Percentiles rank a stretch among this genome's conserved stretches.
These are phyloP conservation scores for Phalacrocorax aristotelis DNA, from an alignment of 2,113 vertebrate species.

Conservation along the genomic window DNA sequence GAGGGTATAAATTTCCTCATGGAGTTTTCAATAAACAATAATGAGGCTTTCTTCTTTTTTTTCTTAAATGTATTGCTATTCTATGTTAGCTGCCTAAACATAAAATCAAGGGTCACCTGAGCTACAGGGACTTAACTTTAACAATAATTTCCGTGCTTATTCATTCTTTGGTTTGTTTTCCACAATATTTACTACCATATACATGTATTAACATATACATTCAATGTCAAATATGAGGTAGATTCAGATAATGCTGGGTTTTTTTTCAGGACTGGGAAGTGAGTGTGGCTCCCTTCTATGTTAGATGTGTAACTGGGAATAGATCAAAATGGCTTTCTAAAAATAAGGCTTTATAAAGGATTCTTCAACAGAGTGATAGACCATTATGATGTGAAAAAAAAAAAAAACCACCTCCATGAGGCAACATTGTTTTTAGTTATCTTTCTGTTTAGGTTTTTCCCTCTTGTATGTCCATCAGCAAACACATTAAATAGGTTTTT, in stretches of 20 bases:
- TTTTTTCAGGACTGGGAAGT: background rate
- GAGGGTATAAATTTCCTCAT: background rate
- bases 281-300: background rate
- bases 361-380: background rate
- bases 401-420: background rate
- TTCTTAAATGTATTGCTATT: background rate
- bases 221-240: background rate
- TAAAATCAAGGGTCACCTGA: background rate
- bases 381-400: background rate
- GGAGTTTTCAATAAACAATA: background rate
- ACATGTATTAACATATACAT: background rate
- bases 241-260: accelerated
- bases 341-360: background rate
- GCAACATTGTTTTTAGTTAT: background rate
- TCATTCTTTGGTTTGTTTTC: background rate
- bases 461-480: background rate
- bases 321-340: background rate
- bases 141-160: background rate
- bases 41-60: background rate
- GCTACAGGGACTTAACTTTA: background rate
- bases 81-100: background rate
- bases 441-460: background rate
- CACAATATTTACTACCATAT: background rate
- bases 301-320: background rate
- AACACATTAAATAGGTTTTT: background rate